These are phyloP conservation scores for Euclidia mi DNA, from an alignment of 2,888 invertebrate genomes.

Conservation along the genomic window DNA sequence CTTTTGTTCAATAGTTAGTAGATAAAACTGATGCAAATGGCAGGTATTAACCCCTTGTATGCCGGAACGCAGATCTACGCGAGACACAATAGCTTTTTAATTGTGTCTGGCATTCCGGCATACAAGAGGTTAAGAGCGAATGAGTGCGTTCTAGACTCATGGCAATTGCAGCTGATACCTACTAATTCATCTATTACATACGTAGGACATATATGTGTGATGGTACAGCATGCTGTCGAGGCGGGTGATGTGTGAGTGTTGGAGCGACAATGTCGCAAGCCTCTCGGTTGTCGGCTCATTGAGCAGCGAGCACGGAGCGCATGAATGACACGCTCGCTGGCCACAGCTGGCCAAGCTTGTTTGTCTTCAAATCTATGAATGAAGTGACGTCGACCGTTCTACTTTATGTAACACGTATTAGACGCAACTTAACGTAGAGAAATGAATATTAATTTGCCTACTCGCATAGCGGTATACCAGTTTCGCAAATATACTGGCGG, in stretches of 20 bases:
- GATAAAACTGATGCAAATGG: constrained; percentile 12
- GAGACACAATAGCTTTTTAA: too few species aligned
- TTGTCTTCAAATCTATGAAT: constrained; percentile 69
- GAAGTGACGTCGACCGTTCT: constrained; percentile 57
- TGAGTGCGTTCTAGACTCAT: constrained; percentile 18
- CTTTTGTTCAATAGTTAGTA: constrained; percentile 3
- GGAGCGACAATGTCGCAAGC: constrained; percentile 60
- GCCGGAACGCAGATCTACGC: too few species aligned
- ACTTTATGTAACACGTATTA: constrained; percentile 42
- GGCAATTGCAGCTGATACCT: constrained; percentile 25
- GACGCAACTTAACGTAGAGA: constrained; percentile 30
- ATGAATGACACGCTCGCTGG: constrained; percentile 66
- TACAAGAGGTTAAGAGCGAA: too few species aligned
- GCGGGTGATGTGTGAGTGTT: constrained; percentile 54
- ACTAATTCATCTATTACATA: constrained; percentile 24
- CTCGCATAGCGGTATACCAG: constrained; percentile 2
- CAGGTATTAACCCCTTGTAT: too few species aligned
- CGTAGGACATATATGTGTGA: constrained; percentile 43
- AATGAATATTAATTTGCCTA: constrained; percentile 22
- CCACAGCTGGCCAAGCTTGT: constrained; percentile 61
- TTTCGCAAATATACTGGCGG: constrained; percentile 3
- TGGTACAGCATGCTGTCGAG: constrained; percentile 22
- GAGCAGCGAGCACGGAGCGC: constrained; percentile 62
- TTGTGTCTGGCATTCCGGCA: too few species aligned
- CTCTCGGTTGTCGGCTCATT: constrained; percentile 60